Conservation (phyloP, 1,140 invertebrate genomes). For the Hyposmocoma kahamanoa region DNA sequence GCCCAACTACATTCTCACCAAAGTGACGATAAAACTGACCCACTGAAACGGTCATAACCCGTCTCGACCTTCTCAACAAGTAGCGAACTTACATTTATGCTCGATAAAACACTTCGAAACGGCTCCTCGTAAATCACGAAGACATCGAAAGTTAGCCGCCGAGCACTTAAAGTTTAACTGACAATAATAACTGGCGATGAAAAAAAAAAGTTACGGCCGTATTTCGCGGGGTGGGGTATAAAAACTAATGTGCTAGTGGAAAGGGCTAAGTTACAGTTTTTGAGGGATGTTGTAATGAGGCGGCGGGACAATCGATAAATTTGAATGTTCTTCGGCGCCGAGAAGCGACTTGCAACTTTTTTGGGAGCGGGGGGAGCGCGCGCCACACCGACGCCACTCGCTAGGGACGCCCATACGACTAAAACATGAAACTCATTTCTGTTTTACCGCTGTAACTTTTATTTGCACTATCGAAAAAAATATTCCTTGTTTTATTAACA, state of each 20-base stretch:
- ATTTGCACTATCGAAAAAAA: too few species aligned
- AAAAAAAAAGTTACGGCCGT: constrained; percentile 55
- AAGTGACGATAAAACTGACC: constrained; percentile 50
- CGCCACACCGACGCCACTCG: constrained; percentile 56
- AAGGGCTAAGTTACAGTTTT: constrained; percentile 67
- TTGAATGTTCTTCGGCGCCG: constrained; percentile 69
- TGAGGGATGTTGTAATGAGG: constrained; percentile 67
- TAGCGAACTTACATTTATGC: constrained; percentile 67
- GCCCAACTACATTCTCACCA: constrained; percentile 7
- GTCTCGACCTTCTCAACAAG: constrained; percentile 65
- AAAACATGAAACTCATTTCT: too few species aligned
- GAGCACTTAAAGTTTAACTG: constrained; percentile 72
- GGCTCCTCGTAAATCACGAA: constrained; percentile 65
- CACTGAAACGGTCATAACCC: constrained; percentile 35
- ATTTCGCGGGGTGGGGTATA: constrained; percentile 40
- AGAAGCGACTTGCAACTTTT: constrained; percentile 69
- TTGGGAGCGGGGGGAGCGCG: constrained; percentile 54
- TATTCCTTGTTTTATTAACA: too few species aligned
- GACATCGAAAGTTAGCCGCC: constrained; percentile 69
- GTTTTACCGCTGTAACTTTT: too few species aligned
- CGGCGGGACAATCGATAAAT: constrained; percentile 70
- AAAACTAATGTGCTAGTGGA: constrained; percentile 57
- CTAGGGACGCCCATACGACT: neutral
- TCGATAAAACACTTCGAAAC: constrained; percentile 70
- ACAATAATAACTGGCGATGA: constrained; percentile 67